phyloP scores from a whole-genome alignment of 1,140 invertebrate genomes.

The Oedothorax gibbosus region DNA sequence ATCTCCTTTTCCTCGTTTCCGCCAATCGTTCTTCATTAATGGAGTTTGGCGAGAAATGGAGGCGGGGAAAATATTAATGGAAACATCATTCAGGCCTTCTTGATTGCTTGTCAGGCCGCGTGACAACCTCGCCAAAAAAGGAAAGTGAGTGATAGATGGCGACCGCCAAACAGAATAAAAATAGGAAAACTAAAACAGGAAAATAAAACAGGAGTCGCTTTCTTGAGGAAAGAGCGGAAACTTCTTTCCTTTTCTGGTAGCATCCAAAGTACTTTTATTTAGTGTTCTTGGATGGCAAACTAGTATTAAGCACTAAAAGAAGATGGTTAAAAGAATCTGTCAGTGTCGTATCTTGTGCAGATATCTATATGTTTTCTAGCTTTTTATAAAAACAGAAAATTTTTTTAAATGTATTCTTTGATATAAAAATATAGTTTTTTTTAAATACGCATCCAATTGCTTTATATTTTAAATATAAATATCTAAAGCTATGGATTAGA shows the following conservation, averaged over 20 bases:
- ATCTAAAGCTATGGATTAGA: too few species aligned
- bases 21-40: conserved; percentile 7
- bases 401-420: too few species aligned
- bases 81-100: conserved; percentile 46
- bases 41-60: conserved; percentile 1
- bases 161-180: not conserved
- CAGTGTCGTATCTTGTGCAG: too few species aligned
- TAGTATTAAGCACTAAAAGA: too few species aligned
- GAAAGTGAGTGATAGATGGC: conserved; percentile 35
- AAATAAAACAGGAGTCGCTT: not conserved
- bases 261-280: too few species aligned
- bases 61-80: conserved; percentile 44
- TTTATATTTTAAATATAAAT: too few species aligned
- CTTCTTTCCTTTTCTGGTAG: not conserved
- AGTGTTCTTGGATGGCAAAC: too few species aligned
- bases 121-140: conserved; percentile 20
- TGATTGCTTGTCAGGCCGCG: conserved; percentile 37
- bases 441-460: too few species aligned
- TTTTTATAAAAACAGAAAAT: too few species aligned
- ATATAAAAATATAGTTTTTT: too few species aligned
- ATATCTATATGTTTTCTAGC: too few species aligned
- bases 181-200: not conserved
- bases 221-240: conserved; percentile 20
- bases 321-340: too few species aligned
- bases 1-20: not conserved